Evolutionary conservation across 2,113 vertebrate genomes (phyloP).

Genomic region (Passer domesticus): DNA sequence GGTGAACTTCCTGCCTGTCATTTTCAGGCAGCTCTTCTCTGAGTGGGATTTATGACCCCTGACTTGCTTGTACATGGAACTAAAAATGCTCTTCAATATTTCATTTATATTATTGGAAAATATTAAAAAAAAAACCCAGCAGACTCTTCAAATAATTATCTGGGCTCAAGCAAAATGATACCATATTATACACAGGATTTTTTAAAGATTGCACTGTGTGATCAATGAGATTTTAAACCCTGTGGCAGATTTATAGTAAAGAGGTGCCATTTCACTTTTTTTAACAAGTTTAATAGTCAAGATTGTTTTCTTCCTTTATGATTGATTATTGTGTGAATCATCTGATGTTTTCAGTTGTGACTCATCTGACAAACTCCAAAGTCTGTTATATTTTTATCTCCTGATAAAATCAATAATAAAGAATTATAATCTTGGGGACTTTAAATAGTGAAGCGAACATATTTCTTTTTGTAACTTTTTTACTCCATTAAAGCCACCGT

Average conservation of each 20-base stretch:
- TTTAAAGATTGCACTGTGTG: not conserved
- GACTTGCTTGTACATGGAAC: not conserved
- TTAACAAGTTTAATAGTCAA: slow-evolving; percentile 32
- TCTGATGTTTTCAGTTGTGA: slow-evolving; percentile 57
- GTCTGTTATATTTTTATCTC: slow-evolving; percentile 18
- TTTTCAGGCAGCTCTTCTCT: not conserved
- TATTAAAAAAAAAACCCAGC: not conserved
- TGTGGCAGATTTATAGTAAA: not conserved
- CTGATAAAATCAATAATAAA: slow-evolving; percentile 36
- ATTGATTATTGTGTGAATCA: slow-evolving; percentile 63
- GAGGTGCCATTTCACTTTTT: slow-evolving; percentile 10
- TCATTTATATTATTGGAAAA: not conserved
- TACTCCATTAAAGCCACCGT: not conserved
- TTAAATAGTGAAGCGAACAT: not conserved
- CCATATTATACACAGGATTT: not conserved
- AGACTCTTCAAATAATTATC: not conserved
- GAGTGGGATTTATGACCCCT: not conserved
- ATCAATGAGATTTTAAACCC: not conserved
- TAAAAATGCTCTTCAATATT: not conserved
- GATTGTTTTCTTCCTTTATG: slow-evolving; percentile 46
- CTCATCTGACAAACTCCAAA: slow-evolving; percentile 56
- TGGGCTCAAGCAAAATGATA: not conserved
- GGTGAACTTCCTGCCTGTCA: not conserved
- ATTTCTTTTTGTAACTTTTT: slow-evolving; percentile 33
- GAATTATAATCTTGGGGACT: not conserved